phyloP scores from a whole-genome alignment of 2,113 vertebrate genomes.

The Thalassoma bifasciatum region DNA sequence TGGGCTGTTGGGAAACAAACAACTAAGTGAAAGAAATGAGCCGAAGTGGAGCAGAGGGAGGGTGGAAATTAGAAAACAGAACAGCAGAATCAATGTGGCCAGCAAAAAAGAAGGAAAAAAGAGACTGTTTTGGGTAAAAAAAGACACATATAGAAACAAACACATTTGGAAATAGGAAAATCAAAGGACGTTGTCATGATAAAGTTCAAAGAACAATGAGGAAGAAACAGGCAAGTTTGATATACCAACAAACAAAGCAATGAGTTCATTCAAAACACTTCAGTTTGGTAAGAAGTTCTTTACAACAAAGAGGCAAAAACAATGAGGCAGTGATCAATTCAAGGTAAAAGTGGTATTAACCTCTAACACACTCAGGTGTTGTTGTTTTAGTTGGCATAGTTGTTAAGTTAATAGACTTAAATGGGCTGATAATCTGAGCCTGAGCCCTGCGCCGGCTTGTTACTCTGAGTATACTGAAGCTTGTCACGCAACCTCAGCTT shows the following conservation, averaged over 20 bases:
- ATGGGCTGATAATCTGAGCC: constrained; percentile 38
- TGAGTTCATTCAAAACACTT: too few species aligned
- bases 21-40: constrained; percentile 23
- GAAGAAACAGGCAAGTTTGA: background rate
- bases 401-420: constrained; percentile 63
- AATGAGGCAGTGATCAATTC: background rate
- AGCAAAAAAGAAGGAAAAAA: background rate
- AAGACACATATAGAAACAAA: background rate
- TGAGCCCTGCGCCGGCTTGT: constrained; percentile 25
- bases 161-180: background rate
- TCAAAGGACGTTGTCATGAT: background rate
- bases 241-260: background rate
- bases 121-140: background rate
- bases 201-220: background rate
- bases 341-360: constrained; percentile 19
- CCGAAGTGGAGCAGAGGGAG: background rate
- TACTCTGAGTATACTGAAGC: constrained; percentile 11
- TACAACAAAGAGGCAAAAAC: background rate
- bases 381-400: constrained; percentile 27
- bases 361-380: constrained; percentile 10
- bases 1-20: constrained; percentile 7
- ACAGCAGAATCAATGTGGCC: background rate
- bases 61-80: constrained; percentile 16
- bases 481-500: constrained; percentile 41
- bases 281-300: background rate